Evolutionary conservation across 2,888 invertebrate genomes (phyloP), one percentile per base, ranked within the genome.

Genomic region (Mactromeris polynyma): DNA sequence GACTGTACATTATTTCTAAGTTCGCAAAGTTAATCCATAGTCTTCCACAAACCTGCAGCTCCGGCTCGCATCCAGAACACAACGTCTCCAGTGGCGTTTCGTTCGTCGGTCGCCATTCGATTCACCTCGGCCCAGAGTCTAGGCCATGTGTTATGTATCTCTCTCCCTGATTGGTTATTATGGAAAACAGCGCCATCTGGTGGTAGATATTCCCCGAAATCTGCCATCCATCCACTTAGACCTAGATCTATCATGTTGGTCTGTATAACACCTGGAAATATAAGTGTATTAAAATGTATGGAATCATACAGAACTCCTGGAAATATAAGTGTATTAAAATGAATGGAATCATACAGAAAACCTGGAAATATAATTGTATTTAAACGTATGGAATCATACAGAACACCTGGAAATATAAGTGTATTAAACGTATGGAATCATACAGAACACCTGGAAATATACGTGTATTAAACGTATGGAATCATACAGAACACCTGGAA

Each of bases 141-240:
- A 3, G 96, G 95, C 94, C 93, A 96, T 64, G 90, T 79, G 90
- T 96, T 96, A 91, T 96, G 96, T 51, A 95, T 86, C 40, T 81
- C 90, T 46, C 91, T 86, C 9, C 93, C 94, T 38, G 94, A 90
- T 79, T 89, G 85, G 17, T 94, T 93, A 80, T 89, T 93, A 83
- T 90, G 82, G 81, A 93, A 90, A 14, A 93, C 86, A 6, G 86
- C 90, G 78, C 93, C 95, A 86, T 95, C 94, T 36, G 90, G 92
- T 0, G 96, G 95, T 0, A 95, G 91, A 88, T 96, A 95, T 87
- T 96, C 96, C 0, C 95, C 95, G 69, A 96, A 95, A 84, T 96
- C 96, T 0, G 96, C 96, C 96, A 96, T 96, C 96, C 96, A 96
- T 0, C 96, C 96, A 26, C 95, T 92, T 9, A 96, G 82, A 11